These are phyloP conservation scores for Rhorus exstirpatorius DNA, from an alignment of 2,888 invertebrate species.

Conservation along the genomic window DNA sequence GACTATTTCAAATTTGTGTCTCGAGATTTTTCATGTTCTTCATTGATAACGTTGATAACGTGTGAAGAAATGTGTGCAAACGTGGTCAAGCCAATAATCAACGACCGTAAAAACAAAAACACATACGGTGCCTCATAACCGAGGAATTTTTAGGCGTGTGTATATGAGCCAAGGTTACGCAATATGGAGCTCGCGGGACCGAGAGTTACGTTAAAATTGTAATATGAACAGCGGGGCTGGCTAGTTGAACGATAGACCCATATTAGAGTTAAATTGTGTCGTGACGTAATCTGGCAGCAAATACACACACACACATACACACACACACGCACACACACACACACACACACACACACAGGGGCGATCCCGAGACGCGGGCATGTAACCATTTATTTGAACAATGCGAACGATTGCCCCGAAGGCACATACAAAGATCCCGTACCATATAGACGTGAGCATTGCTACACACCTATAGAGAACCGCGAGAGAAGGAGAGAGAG, in stretches of 20 bases:
- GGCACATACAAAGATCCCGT: constrained; percentile 42
- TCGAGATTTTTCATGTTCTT: too few relatives aligned
- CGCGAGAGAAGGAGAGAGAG: too few relatives aligned
- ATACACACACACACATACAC: neutral
- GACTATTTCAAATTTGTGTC: too few relatives aligned
- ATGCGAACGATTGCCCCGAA: constrained; percentile 64
- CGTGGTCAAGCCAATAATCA: neutral
- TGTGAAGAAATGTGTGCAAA: neutral
- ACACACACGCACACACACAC: neutral
- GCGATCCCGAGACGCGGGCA: constrained; percentile 43
- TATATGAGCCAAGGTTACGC: constrained; percentile 13
- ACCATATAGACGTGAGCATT: constrained; percentile 3
- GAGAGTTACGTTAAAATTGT: constrained; percentile 56
- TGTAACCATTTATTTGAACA: constrained; percentile 68
- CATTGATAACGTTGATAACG: neutral
- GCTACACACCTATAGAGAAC: too few relatives aligned
- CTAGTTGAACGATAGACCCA: constrained; percentile 5
- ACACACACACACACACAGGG: too few relatives aligned
- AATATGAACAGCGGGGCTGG: neutral
- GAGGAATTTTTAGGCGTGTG: constrained; percentile 40
- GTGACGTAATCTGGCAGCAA: constrained; percentile 51
- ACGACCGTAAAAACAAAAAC: neutral
- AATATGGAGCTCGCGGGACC: constrained; percentile 11
- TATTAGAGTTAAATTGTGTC: constrained; percentile 24
- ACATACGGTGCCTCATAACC: neutral